These are phyloP conservation scores for Alca torda DNA, from an alignment of 2,797 vertebrate genomes.

Conservation along the genomic window DNA sequence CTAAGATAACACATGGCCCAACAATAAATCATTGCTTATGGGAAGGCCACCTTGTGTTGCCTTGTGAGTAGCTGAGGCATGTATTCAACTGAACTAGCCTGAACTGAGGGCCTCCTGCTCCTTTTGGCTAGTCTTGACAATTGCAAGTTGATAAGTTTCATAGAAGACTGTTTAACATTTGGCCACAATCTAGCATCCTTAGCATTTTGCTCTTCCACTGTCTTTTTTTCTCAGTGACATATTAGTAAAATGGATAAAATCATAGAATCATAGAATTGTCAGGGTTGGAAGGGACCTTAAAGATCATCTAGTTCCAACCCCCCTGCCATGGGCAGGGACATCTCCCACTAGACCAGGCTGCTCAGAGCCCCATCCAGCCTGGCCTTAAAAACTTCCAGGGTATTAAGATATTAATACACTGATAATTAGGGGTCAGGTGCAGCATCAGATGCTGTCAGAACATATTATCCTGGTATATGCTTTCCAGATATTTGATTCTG, in stretches of 20 bases:
- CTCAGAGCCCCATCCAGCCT: too few relatives aligned
- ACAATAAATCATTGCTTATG: neutral
- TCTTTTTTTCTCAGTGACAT: neutral
- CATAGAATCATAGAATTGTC: too few relatives aligned
- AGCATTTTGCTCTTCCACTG: neutral
- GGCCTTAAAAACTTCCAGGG: too few relatives aligned
- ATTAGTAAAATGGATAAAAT: neutral
- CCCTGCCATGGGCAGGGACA: too few relatives aligned
- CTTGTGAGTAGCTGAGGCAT: neutral
- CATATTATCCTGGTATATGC: neutral
- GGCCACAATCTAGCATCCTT: neutral
- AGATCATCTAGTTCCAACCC: too few relatives aligned
- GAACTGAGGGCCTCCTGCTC: neutral
- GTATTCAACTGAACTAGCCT: neutral
- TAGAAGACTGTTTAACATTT: neutral
- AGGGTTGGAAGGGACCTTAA: too few relatives aligned
- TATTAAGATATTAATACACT: neutral
- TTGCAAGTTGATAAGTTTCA: neutral
- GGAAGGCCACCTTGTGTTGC: neutral
- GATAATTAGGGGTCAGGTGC: neutral
- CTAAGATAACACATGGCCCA: neutral
- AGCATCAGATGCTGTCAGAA: neutral
- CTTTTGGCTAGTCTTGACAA: neutral
- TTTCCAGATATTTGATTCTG: neutral
- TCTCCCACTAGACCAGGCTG: too few relatives aligned